phyloP scores from a whole-genome alignment of 2,113 vertebrate genomes.

The Rhinolophus sinicus region DNA sequence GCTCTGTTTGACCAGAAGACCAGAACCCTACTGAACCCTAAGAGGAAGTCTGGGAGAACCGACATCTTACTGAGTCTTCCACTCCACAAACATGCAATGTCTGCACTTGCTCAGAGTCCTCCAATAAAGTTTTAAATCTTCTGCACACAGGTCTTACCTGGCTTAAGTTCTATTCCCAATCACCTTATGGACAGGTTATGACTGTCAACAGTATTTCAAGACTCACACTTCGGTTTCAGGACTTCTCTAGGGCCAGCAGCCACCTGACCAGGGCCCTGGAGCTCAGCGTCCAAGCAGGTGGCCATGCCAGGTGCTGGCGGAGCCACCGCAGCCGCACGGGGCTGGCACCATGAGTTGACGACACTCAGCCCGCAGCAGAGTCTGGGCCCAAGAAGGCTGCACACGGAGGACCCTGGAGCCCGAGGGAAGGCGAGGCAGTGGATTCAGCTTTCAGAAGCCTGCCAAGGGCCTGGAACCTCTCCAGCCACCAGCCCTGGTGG shows the following conservation, averaged over 20 bases:
- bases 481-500: constrained; percentile 89
- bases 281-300: constrained; percentile 83
- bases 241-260: background rate
- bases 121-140: background rate
- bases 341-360: constrained; percentile 90
- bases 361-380: no score
- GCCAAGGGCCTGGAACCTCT: constrained; percentile 93
- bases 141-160: background rate
- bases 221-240: background rate
- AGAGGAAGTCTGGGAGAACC: background rate
- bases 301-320: constrained; percentile 84
- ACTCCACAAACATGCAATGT: background rate
- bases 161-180: background rate
- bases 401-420: constrained; percentile 94
- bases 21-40: background rate
- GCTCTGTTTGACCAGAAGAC: background rate
- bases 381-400: constrained; percentile 93
- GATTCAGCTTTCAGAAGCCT: constrained; percentile 95
- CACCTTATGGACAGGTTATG: background rate
- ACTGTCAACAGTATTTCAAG: background rate
- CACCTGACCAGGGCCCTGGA: background rate
- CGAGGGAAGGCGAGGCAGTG: constrained; percentile 91
- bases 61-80: background rate
- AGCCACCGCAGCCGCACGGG: constrained; percentile 83
- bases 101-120: background rate